Evolutionary conservation across 2,797 vertebrate genomes (phyloP).

Genomic region (Amblyopsis hoosieri): DNA sequence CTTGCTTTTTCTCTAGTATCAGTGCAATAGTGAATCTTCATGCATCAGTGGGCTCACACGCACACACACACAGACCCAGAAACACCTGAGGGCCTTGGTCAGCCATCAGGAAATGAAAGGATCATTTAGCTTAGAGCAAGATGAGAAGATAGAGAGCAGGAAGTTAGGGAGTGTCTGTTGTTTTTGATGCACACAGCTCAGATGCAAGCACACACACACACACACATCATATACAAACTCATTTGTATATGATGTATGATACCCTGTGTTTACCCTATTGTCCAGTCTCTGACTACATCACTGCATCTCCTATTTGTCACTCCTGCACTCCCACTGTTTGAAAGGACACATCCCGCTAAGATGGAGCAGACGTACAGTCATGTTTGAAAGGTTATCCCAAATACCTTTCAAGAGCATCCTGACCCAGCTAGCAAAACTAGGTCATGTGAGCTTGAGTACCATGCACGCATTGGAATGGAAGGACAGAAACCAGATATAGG

Average conservation of each 20-base stretch:
- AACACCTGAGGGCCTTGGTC: constrained; percentile 83
- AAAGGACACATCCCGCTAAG: too few species aligned
- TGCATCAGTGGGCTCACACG: constrained; percentile 71
- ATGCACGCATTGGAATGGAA: too few species aligned
- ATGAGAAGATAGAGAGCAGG: constrained; percentile 64
- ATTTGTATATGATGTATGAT: background rate
- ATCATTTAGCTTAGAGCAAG: constrained; percentile 86
- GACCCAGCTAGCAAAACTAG: too few species aligned
- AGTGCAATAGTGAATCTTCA: constrained; percentile 87
- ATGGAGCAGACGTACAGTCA: too few species aligned
- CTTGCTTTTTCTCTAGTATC: constrained; percentile 87
- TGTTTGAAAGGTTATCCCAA: too few species aligned
- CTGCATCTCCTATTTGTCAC: too few species aligned
- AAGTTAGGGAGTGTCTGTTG: constrained; percentile 53
- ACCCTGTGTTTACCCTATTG: too few species aligned
- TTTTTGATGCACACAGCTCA: constrained; percentile 43
- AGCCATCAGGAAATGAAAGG: constrained; percentile 94
- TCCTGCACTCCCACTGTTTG: too few species aligned
- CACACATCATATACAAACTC: constrained; percentile 25
- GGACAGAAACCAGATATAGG: too few species aligned
- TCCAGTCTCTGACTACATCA: too few species aligned
- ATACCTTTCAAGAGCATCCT: too few species aligned
- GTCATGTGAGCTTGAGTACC: too few species aligned
- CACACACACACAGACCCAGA: constrained; percentile 58
- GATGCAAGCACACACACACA: constrained; percentile 28